These are phyloP conservation scores for Diglossa cyanea DNA, from an alignment of 2,797 vertebrate genomes.

Conservation along the genomic window DNA sequence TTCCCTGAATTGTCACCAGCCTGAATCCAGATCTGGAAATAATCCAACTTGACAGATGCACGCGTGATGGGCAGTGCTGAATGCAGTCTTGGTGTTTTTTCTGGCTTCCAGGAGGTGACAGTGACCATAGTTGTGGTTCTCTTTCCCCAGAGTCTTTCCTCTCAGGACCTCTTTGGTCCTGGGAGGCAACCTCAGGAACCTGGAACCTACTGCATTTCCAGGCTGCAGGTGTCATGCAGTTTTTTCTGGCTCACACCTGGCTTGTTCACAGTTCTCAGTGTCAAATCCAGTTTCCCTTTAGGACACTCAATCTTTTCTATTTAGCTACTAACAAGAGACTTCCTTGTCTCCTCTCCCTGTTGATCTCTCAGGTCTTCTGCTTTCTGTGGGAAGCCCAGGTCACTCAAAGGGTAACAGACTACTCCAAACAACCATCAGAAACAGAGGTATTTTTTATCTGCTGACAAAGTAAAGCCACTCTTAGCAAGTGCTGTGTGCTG, in stretches of 20 bases:
- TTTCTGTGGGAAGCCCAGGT: not conserved
- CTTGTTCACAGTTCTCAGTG: not conserved
- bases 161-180: no score
- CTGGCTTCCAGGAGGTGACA: not conserved
- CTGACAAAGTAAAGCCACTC: not conserved
- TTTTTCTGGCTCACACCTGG: not conserved
- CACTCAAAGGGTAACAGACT: not conserved
- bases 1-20: not conserved
- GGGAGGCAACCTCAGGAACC: no score
- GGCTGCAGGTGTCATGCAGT: not conserved
- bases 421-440: not conserved
- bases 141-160: not conserved
- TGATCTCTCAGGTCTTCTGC: not conserved
- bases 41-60: not conserved
- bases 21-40: not conserved
- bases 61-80: not conserved
- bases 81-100: not conserved
- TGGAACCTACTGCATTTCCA: not conserved
- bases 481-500: not conserved
- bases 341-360: not conserved
- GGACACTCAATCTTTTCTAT: not conserved
- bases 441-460: not conserved
- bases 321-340: not conserved
- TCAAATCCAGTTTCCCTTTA: not conserved
- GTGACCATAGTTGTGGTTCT: not conserved